Evolutionary conservation across 2,888 invertebrate species (phyloP).

Genomic region (Sepioteuthis lessoniana): DNA sequence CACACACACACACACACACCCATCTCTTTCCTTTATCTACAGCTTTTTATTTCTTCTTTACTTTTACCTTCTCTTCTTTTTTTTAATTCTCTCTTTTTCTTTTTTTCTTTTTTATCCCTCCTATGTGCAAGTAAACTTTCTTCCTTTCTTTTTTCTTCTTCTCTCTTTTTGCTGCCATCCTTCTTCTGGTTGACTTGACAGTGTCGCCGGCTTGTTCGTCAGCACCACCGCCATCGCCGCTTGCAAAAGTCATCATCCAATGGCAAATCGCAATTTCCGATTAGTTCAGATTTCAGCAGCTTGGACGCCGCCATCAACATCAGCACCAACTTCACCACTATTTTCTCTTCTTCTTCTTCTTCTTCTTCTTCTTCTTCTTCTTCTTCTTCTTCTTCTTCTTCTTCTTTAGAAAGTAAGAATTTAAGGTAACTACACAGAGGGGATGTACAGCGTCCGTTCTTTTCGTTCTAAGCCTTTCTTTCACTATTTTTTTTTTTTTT

Average conservation of each 20-base stretch:
- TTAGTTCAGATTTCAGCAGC: not conserved
- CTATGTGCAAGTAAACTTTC: too few species aligned
- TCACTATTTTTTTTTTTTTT: too few species aligned
- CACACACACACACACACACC: too few species aligned
- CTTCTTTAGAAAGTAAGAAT: too few species aligned
- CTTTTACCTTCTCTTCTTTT: too few species aligned
- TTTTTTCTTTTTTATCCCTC: too few species aligned
- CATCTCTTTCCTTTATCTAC: not conserved
- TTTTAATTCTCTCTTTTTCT: too few species aligned
- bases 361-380: not conserved
- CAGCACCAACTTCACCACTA: not conserved
- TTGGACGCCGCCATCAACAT: not conserved
- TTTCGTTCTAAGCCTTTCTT: too few species aligned
- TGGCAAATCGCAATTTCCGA: constrained; percentile 19
- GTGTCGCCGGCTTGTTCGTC: not conserved
- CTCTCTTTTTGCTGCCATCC: not conserved
- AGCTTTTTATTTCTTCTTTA: not conserved
- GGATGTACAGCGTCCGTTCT: not conserved
- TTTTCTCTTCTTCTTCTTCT: not conserved
- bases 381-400: too few species aligned
- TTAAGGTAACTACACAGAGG: not conserved
- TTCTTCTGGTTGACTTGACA: not conserved
- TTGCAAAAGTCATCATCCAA: constrained; percentile 33
- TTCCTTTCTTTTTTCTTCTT: not conserved
- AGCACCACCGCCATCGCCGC: not conserved